phyloP scores from a whole-genome alignment of 2,113 vertebrate species.

The Tachycineta bicolor region DNA sequence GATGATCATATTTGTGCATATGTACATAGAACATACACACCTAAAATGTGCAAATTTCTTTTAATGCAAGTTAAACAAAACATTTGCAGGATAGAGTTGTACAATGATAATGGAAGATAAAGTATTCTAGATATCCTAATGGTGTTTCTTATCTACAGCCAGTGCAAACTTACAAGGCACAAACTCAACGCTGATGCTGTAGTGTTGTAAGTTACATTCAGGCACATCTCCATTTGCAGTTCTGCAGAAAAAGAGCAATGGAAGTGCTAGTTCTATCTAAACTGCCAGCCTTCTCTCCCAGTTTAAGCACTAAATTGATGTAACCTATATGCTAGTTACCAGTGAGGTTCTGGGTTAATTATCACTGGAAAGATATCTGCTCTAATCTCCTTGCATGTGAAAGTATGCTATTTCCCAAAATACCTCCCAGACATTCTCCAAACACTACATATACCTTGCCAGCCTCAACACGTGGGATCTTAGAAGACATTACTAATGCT shows the following conservation, averaged over 20 bases:
- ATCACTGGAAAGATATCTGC: neutral
- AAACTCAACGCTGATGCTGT: conserved; percentile 59
- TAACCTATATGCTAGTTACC: neutral
- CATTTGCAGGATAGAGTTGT: conserved; percentile 28
- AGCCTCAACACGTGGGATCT: conserved; percentile 13
- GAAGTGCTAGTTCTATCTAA: conserved; percentile 21
- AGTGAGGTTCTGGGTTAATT: neutral
- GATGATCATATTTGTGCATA: conserved; percentile 35
- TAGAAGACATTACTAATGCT: neutral
- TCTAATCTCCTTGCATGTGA: neutral
- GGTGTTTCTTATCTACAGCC: conserved; percentile 32
- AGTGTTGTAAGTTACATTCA: conserved; percentile 52
- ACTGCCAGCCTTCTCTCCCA: conserved; percentile 44
- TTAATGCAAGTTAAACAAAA: conserved; percentile 55
- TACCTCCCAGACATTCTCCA: neutral
- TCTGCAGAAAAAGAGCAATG: conserved; percentile 16
- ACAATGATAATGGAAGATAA: neutral
- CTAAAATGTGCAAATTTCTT: conserved; percentile 71
- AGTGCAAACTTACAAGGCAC: conserved; percentile 80
- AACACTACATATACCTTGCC: conserved; percentile 14
- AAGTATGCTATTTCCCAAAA: neutral
- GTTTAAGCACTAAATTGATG: conserved; percentile 26
- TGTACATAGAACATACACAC: conserved; percentile 16
- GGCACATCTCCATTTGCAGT: conserved; percentile 22
- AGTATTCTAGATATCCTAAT: conserved; percentile 5